These are phyloP conservation scores for Cataglyphis altisquamis DNA, from an alignment of 2,888 invertebrate species.

Conservation along the genomic window DNA sequence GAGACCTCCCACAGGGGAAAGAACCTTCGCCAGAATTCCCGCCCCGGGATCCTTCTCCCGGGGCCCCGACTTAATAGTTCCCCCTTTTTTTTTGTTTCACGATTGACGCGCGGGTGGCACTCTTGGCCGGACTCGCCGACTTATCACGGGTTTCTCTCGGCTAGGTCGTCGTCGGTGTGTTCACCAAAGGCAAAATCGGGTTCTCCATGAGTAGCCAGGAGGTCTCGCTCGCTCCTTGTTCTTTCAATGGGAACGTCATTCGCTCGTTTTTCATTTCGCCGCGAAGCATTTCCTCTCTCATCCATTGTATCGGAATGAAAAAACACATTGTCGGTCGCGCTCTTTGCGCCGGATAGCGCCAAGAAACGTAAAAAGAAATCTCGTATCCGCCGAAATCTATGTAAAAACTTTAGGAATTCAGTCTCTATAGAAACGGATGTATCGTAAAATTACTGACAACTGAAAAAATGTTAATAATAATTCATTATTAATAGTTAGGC, in stretches of 20 bases:
- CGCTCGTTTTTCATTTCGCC: slow-evolving; percentile 30
- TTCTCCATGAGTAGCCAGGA: slow-evolving; percentile 39
- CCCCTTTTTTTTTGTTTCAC: slow-evolving; percentile 65
- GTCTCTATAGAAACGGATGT: slow-evolving; percentile 53
- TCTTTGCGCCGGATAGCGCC: slow-evolving; percentile 44
- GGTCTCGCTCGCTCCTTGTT: slow-evolving; percentile 32
- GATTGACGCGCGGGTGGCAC: slow-evolving; percentile 67
- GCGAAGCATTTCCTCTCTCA: neutral
- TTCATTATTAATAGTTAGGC: neutral
- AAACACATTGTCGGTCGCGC: slow-evolving; percentile 56
- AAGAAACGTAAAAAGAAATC: slow-evolving; percentile 25
- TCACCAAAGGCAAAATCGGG: slow-evolving; percentile 55
- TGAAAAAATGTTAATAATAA: neutral
- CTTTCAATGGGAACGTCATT: neutral
- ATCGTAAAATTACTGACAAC: neutral
- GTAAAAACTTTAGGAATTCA: slow-evolving; percentile 63
- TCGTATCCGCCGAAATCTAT: slow-evolving; percentile 39
- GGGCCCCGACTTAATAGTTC: slow-evolving; percentile 65
- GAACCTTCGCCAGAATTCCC: slow-evolving; percentile 57
- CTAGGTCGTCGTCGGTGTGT: slow-evolving; percentile 27
- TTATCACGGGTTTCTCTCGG: slow-evolving; percentile 37
- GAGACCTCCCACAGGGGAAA: slow-evolving; percentile 65
- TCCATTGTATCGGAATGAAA: slow-evolving; percentile 60
- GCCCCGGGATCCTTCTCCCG: slow-evolving; percentile 47
- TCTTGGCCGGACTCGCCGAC: slow-evolving; percentile 26